Base-by-base conservation (phyloP, 2,888 invertebrate genomes). In the Macrosoma leucophasiata region DNA sequence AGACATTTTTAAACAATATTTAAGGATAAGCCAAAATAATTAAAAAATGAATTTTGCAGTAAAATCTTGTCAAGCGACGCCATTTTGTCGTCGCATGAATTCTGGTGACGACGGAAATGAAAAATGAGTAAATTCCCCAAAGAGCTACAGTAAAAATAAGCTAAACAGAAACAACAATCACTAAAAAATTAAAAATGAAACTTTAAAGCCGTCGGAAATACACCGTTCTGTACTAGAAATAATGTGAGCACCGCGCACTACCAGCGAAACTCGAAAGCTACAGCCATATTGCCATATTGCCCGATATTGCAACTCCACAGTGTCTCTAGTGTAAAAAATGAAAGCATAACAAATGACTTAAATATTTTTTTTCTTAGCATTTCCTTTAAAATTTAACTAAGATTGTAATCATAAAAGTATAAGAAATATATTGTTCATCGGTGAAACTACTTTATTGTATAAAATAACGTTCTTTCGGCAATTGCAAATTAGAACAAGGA, bases 31-130 rank as follows among this genome's bases (percentile, higher is more conserved):
- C 46, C 52, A 55, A 62, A 62, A 62, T 70, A 74, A 70, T 62
- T 55, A 56, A 63, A 73, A 75, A 78, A 75, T 71, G 68, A 62
- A 69, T 66, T 77, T 81, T 76, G 76, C 73, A 65, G 69, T 63
- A 77, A 82, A 77, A 77, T 73, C 79, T 81, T 71, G 79, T 73
- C 73, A 77, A 74, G 81, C 72, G 85, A 84, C 85, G 85, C 85
- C 85, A 85, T 85, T 84, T 85, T 85, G 85, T 85, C 78, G 79
- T 77, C 76, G 76, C 77, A 61, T 71, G 78, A 79, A 72, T 78
- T 70, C 69, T 84, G 84, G 73, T 84, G 84, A 84, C 84, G 84
- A 81, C 65, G 73, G 67, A 78, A 67, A 71, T 64, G 61, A 77
- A 78, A 77, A 66, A 67, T 54, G 55, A 56, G 56, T 61, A 67